These are phyloP conservation scores for Dimorphilus gyrociliatus DNA, from an alignment of 2,888 invertebrate genomes.

Conservation along the genomic window DNA sequence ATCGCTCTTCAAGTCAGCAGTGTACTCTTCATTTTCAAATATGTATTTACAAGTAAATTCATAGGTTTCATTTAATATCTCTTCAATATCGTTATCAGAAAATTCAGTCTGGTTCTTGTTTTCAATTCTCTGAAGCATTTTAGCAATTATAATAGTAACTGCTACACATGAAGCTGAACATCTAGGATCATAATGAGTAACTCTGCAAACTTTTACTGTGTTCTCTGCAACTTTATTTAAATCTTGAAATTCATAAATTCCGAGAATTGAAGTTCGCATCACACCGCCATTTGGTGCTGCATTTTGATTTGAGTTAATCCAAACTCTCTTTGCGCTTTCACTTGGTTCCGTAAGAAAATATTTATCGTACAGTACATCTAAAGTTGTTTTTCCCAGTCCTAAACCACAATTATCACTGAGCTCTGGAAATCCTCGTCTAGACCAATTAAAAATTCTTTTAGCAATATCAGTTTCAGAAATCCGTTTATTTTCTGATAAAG, in stretches of 20 bases:
- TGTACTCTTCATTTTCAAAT: too few species aligned
- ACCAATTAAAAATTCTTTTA: constrained; percentile 21
- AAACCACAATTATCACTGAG: constrained; percentile 20
- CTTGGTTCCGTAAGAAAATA: constrained; percentile 22
- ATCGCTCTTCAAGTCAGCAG: too few species aligned
- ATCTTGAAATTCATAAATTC: constrained; percentile 20
- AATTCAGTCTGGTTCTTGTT: too few species aligned
- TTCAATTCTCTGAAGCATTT: constrained; percentile 24
- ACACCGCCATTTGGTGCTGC: constrained; percentile 24
- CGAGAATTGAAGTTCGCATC: constrained; percentile 22
- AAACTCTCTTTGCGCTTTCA: constrained; percentile 26
- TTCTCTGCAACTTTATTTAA: constrained; percentile 26
- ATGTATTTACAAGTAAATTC: too few species aligned
- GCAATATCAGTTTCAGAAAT: too few species aligned
- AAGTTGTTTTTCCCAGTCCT: constrained; percentile 22
- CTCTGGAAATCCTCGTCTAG: constrained; percentile 23
- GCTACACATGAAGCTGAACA: constrained; percentile 32
- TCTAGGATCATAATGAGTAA: constrained; percentile 27
- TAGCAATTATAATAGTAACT: constrained; percentile 21
- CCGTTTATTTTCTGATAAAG: constrained; percentile 22
- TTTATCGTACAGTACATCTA: constrained; percentile 18
- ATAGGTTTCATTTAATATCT: too few species aligned
- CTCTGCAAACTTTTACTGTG: constrained; percentile 20
- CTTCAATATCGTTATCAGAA: too few species aligned
- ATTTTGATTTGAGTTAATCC: constrained; percentile 18